phyloP scores from a whole-genome alignment of 2,888 invertebrate species.

The Arrhopalites spinosus region DNA sequence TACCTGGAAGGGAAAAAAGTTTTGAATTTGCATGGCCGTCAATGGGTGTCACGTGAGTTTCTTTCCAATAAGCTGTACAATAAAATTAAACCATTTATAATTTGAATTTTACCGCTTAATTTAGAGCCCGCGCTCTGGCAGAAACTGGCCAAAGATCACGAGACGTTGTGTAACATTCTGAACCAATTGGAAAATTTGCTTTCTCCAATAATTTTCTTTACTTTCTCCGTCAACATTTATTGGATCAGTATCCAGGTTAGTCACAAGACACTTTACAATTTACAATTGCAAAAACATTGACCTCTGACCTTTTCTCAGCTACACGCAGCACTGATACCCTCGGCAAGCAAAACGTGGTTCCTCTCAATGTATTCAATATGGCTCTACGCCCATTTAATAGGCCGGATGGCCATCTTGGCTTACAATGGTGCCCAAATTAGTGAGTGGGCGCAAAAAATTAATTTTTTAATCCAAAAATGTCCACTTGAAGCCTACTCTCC shows the following conservation, averaged over 20 bases:
- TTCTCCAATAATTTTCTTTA: conserved; percentile 3
- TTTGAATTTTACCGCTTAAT: no score
- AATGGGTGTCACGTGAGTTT: background rate
- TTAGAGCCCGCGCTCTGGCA: background rate
- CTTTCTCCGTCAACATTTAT: conserved; percentile 16
- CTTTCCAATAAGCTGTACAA: no score
- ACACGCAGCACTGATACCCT: conserved; percentile 4
- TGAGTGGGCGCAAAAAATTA: conserved; percentile 18
- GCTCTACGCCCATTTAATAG: conserved; percentile 2
- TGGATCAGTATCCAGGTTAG: conserved; percentile 5
- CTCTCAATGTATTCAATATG: conserved; percentile 1
- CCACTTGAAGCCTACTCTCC: background rate
- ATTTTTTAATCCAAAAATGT: background rate
- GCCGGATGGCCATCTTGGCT: background rate
- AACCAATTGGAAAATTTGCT: background rate
- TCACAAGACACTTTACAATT: no score
- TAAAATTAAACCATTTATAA: no score
- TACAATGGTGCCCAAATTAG: background rate
- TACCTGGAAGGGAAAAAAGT: conserved; percentile 1
- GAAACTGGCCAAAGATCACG: background rate
- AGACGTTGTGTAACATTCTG: conserved; percentile 6
- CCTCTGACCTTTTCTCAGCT: background rate
- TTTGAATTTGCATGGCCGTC: background rate
- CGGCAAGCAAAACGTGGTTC: background rate
- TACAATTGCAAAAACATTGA: no score